Conservation (phyloP, 2,797 vertebrate genomes). For the Selene dorsalis region DNA sequence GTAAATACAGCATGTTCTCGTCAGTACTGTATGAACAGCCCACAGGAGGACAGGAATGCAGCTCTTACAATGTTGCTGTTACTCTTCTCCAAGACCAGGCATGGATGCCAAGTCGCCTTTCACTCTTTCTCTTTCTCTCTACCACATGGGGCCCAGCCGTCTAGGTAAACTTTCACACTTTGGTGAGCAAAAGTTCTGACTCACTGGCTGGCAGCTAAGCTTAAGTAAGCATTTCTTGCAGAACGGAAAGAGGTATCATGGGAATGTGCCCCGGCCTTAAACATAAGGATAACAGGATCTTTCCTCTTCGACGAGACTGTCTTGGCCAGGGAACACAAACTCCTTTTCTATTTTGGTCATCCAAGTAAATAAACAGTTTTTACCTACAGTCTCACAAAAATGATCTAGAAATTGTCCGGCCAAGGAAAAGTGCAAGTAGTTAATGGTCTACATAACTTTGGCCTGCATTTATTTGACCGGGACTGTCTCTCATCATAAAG, state of each 20-base stretch:
- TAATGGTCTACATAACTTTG: slow-evolving; percentile 15
- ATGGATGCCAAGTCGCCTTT: slow-evolving; percentile 36
- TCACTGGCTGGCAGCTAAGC: slow-evolving; percentile 43
- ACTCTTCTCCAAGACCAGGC: slow-evolving; percentile 60
- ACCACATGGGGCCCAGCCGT: slow-evolving; percentile 54
- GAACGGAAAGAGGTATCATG: slow-evolving; percentile 52
- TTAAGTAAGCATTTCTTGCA: slow-evolving; percentile 63
- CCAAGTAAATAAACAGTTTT: slow-evolving; percentile 39
- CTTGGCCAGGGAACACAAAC: slow-evolving; percentile 38
- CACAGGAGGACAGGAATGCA: slow-evolving; percentile 66
- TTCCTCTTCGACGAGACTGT: slow-evolving; percentile 48
- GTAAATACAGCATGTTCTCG: slow-evolving; percentile 58
- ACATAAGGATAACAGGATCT: slow-evolving; percentile 52
- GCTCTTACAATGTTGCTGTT: slow-evolving; percentile 47
- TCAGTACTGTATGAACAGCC: slow-evolving; percentile 64
- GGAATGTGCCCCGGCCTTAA: slow-evolving; percentile 48
- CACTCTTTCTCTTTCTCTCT: slow-evolving; percentile 31
- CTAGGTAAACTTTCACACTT: slow-evolving; percentile 80
- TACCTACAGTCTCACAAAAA: not conserved
- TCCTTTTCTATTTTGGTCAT: slow-evolving; percentile 45
- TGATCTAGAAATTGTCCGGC: slow-evolving; percentile 1
- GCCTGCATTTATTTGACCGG: slow-evolving; percentile 7
- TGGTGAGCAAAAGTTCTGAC: slow-evolving; percentile 57
- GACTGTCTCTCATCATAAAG: slow-evolving; percentile 4
- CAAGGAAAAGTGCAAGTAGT: slow-evolving; percentile 37